These are phyloP conservation scores for Raphicerus campestris DNA, from an alignment of 2,113 vertebrate species.

Conservation along the genomic window DNA sequence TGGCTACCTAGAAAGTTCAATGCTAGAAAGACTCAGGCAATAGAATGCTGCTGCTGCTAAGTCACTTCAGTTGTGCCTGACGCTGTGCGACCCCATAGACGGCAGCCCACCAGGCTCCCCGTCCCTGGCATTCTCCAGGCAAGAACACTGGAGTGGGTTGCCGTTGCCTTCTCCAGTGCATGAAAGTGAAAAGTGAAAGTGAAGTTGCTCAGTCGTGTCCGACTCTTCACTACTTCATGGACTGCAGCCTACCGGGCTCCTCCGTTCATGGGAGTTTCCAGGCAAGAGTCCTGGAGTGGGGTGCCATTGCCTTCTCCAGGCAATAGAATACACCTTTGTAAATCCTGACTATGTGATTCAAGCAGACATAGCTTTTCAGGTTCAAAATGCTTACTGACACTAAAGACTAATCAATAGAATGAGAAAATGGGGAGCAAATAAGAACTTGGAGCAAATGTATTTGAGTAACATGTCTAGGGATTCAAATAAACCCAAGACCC, in stretches of 20 bases:
- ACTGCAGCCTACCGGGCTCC: too few relatives aligned
- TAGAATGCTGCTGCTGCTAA: background rate
- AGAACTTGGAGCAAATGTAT: background rate
- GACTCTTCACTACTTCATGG: too few relatives aligned
- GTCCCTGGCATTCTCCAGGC: too few relatives aligned
- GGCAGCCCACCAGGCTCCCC: too few relatives aligned
- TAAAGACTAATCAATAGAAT: background rate
- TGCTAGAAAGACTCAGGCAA: background rate
- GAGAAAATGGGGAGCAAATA: background rate
- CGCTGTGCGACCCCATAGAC: fast-evolving
- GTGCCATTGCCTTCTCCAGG: background rate
- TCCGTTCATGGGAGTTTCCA: too few relatives aligned
- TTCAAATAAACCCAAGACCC: background rate
- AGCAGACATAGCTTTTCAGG: background rate
- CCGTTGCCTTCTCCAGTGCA: too few relatives aligned
- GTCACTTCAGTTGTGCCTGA: fast-evolving
- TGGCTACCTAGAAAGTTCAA: background rate
- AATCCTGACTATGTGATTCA: background rate
- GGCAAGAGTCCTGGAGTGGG: too few relatives aligned
- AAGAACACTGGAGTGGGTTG: too few relatives aligned
- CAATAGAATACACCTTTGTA: background rate
- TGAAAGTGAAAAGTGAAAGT: too few relatives aligned
- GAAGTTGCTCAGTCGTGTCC: too few relatives aligned
- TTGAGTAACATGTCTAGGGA: background rate
- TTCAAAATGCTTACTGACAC: background rate